Base-by-base conservation (phyloP, 2,113 vertebrate genomes). In the Carlito syrichta region DNA sequence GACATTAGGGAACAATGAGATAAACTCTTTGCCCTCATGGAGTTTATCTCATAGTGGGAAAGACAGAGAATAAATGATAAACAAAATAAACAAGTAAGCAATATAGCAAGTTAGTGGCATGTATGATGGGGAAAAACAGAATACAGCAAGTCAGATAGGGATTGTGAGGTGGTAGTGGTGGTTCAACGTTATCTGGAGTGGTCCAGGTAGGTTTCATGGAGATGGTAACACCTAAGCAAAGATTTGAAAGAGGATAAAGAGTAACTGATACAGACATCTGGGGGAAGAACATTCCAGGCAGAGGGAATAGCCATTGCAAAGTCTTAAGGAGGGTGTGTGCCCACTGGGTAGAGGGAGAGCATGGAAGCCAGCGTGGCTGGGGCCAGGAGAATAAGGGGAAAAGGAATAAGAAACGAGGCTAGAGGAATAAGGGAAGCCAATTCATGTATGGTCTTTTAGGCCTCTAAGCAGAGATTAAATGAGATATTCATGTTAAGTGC, bases 51-150 rank as follows among this genome's bases (percentile, higher is more conserved):
- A 74, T 40, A 13, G 14, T 68, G 68, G 40, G 74, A 54, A 91
- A 89, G 22, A 86, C 22, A 73, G 60, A 71, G 25, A 85, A 89
- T 76, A 66, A 86, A 25, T 97, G 30, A 81, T n/a, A 78, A 96
- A 79, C 10, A 76, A 69, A 92, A 48, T 56, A 40, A 68, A 60
- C 38, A 74, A 74, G 32, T 66, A 86, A 84, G 56, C 60, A 13
- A 60, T 2, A 81, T 8, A 85, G 54, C 93, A 76, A 85, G 25
- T 81, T 76, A 87, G 25, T 54, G 30, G n/a, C 85, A 35, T 48
- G 40, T 11, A 78, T 23, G 95, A 7, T 35, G 45, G 81, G 32
- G 92, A 69, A 85, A 68, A 76, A 17, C 3, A 84, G 30, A 88
- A 8, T 4, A 63, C 38, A 90, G 58, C 52, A 73, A 84, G 20